Conservation (phyloP, 2,888 invertebrate genomes). For the Petrolisthes cinctipes region DNA sequence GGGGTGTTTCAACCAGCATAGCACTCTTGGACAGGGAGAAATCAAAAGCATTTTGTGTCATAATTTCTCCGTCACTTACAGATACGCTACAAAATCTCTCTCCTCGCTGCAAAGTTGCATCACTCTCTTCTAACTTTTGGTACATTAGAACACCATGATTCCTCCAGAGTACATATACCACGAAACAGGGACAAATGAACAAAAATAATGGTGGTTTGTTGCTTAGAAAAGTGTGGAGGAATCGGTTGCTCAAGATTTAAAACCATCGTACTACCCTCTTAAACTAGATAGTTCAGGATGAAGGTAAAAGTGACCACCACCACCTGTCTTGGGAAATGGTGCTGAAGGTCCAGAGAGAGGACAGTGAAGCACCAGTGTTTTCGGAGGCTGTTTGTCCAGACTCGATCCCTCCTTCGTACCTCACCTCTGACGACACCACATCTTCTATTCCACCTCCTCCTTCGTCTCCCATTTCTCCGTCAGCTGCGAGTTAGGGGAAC, state of each 20-base stretch:
- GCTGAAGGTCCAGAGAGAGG: slow-evolving; percentile 9
- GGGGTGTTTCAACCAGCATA: no score
- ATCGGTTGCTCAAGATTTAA: neutral
- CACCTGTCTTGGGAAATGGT: slow-evolving; percentile 14
- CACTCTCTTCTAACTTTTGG: no score
- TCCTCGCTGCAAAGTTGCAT: no score
- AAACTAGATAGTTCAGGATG: neutral
- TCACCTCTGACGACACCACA: neutral
- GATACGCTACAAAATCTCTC: no score
- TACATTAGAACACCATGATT: no score
- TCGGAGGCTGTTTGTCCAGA: neutral
- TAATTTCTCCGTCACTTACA: no score
- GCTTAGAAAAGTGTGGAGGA: no score
- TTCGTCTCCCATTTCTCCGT: neutral
- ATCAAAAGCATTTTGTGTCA: no score
- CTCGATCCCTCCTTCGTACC: neutral
- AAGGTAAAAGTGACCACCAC: neutral
- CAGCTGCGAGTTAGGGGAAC: neutral
- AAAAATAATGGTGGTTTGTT: no score
- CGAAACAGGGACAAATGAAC: no score
- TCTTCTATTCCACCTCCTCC: neutral
- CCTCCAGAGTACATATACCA: no score
- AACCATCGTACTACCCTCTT: neutral
- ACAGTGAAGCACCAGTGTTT: neutral
- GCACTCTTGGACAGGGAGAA: no score